Evolutionary conservation across 2,113 vertebrate species (phyloP).

Genomic region (Xenus cinereus): DNA sequence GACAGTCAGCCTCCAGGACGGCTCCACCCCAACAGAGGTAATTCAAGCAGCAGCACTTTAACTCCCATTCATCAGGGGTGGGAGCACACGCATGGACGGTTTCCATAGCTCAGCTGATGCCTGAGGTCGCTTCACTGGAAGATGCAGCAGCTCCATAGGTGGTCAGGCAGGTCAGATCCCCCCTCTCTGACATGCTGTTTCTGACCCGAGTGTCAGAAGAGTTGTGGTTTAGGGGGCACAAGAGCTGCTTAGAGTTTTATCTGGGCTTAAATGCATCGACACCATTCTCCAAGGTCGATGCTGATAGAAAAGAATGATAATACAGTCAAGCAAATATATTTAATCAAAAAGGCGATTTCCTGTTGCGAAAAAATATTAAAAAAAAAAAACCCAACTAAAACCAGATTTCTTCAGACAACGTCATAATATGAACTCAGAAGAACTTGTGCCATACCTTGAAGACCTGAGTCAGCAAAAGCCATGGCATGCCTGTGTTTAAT

Average conservation of each 20-base stretch:
- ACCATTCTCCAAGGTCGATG: neutral
- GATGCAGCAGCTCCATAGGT: neutral
- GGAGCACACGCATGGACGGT: fast-evolving
- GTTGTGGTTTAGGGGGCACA: neutral
- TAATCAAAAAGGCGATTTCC: neutral
- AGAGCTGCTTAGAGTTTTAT: neutral
- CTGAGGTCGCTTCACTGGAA: neutral
- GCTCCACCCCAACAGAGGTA: neutral
- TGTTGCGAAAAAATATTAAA: neutral
- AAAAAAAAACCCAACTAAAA: neutral
- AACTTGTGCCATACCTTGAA: neutral
- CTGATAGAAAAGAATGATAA: neutral
- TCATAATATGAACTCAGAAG: neutral
- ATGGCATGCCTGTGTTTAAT: neutral
- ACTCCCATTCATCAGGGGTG: neutral
- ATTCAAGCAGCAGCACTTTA: neutral
- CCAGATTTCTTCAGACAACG: neutral
- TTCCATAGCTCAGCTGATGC: neutral
- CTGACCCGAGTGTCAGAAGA: neutral
- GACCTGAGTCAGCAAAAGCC: neutral
- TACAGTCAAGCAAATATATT: neutral
- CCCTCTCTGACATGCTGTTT: neutral
- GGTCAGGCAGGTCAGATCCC: neutral
- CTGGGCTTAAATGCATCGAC: neutral
- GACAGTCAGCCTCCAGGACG: neutral